phyloP scores from a whole-genome alignment of 2,888 invertebrate species.

The Calliopum simillimum region DNA sequence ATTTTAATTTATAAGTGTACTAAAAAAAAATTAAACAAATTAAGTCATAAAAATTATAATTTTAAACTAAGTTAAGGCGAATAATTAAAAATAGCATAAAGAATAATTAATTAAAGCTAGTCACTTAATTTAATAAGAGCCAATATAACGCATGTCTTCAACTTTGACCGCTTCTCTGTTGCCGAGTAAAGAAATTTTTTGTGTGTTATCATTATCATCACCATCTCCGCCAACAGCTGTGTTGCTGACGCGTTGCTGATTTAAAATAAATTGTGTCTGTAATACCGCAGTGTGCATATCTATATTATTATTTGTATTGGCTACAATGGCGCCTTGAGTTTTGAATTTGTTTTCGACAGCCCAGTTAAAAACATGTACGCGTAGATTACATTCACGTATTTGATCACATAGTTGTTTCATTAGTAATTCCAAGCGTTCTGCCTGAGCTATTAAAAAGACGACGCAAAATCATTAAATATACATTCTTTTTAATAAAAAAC shows the following conservation, averaged over 20 bases:
- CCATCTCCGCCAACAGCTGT: not conserved
- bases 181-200: not conserved
- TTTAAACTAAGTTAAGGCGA: constrained; percentile 2
- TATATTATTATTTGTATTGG: not conserved
- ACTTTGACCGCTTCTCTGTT: not conserved
- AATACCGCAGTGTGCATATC: not conserved
- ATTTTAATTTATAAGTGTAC: not conserved
- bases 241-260: not conserved
- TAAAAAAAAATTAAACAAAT: constrained; percentile 5
- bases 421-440: constrained; percentile 45
- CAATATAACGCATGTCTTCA: constrained; percentile 23
- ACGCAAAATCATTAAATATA: not conserved
- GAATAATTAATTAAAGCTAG: constrained; percentile 6
- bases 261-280: not conserved
- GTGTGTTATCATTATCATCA: not conserved
- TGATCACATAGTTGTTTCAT: constrained; percentile 48
- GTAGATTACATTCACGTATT: constrained; percentile 54
- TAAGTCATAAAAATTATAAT: constrained; percentile 5
- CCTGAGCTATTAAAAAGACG: constrained; percentile 47
- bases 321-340: not conserved
- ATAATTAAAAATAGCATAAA: not conserved
- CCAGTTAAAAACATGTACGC: constrained; percentile 56
- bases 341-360: constrained; percentile 44
- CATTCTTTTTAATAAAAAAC: constrained; percentile 4
- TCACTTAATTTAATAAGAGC: not conserved